Base-by-base conservation (phyloP, 2,113 vertebrate genomes). In the Callocephalon fimbriatum region DNA sequence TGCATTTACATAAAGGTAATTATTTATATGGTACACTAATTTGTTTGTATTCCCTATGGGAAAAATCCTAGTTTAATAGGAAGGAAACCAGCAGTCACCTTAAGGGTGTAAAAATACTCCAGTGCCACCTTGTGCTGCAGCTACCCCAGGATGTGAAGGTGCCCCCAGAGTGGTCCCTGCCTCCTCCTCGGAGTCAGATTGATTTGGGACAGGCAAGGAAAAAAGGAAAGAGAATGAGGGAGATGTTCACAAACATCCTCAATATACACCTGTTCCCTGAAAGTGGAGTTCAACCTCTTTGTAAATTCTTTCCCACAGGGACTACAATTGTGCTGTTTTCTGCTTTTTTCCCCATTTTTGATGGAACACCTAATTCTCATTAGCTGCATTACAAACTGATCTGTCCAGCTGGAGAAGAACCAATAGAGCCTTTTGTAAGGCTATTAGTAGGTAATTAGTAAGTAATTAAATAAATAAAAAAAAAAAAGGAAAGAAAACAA, bases 21-120 rank as follows among this genome's bases (percentile, higher is more conserved):
- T 96, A 97, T 97, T 97, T 97, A 81, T 96, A 95, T 75, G 94
- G 90, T 95, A 97, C 86, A 96, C 72, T 95, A 95, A 95, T 96
- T 95, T 95, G 86, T 86, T 96, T 95, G 72, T 78, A 92, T 92
- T 92, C 81, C 94, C 86, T 89, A 95, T 77, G 86, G 92, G 74
- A 87, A 96, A 93, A 93, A 56, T 93, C 62, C 50, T 80, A 27
- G 51, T 88, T 94, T 79, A 71, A 83, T 35, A 79, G 65, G 40
- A 83, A 87, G 48, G 56, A 81, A 93, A 78, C 11, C 56, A 81
- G 70, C 11, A 83, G 61, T 29, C 27, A 61, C 76, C 35, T 51
- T 63, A 72, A 92, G 90, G 50, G 51, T 51, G 18, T 56, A 94
- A 84, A 74, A 94, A 89, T 12, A 77, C 95, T 89, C 73, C 94